Conservation (phyloP, 2,888 invertebrate genomes). For the Idaea dimidiata region DNA sequence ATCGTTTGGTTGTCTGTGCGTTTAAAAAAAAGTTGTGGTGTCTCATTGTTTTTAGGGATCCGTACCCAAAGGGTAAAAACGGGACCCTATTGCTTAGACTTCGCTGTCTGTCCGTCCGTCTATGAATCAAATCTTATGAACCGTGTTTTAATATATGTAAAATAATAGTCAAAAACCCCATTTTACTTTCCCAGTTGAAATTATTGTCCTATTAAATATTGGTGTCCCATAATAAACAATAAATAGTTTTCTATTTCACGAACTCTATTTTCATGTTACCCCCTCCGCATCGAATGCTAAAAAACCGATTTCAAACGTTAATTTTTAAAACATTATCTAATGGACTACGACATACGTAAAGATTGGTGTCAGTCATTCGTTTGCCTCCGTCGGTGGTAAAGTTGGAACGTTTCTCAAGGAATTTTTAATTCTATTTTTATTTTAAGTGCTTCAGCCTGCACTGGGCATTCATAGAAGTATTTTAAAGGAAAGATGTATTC, state of each 20-base stretch:
- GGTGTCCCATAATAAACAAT: constrained; percentile 13
- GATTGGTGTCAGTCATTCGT: constrained; percentile 61
- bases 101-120: no score
- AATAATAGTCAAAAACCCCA: background rate
- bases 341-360: constrained; percentile 59
- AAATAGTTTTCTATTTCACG: constrained; percentile 15
- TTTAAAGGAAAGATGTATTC: no score
- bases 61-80: no score
- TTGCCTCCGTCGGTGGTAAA: constrained; percentile 2
- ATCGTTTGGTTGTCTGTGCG: no score
- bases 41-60: no score
- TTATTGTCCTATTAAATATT: constrained; percentile 6
- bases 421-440: no score
- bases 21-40: no score
- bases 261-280: constrained; percentile 35
- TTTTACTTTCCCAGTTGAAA: background rate
- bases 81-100: no score
- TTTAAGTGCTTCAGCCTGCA: no score
- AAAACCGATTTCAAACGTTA: constrained; percentile 38
- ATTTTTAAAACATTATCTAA: constrained; percentile 55
- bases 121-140: no score
- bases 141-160: background rate
- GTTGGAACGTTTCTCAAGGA: background rate
- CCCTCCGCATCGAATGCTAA: constrained; percentile 33
- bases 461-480: no score